A percentile compares a stretch with the other conserved stretches of the same genome.
These are phyloP conservation scores for Mylabris sibirica DNA, from an alignment of 2,888 invertebrate species.

Conservation along the genomic window DNA sequence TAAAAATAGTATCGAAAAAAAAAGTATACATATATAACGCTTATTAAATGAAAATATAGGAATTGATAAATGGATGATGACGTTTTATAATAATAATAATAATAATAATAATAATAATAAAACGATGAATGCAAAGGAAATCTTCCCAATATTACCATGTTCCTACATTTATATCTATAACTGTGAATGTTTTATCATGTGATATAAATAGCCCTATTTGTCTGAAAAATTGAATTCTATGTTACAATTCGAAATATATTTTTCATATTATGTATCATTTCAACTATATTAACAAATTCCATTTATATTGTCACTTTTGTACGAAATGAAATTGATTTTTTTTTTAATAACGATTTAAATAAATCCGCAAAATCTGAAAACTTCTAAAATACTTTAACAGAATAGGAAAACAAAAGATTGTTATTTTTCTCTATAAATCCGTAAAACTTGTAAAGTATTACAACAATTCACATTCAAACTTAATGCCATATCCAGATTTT, in stretches of 20 bases:
- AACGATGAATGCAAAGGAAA: constrained; percentile 1
- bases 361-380: background rate
- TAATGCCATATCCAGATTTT: background rate
- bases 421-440: background rate
- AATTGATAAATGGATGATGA: constrained; percentile 11
- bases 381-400: background rate
- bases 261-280: constrained; percentile 20
- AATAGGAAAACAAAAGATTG: background rate
- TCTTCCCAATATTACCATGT: constrained; percentile 11
- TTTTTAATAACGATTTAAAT: constrained; percentile 7
- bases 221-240: constrained; percentile 37
- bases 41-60: background rate
- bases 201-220: constrained; percentile 36
- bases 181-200: constrained; percentile 31
- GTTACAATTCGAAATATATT: constrained; percentile 29
- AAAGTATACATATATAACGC: background rate
- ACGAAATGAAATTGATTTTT: constrained; percentile 13
- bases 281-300: constrained; percentile 5
- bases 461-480: background rate
- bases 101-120: background rate
- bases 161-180: constrained; percentile 22
- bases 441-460: background rate
- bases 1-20: constrained; percentile 9
- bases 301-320: constrained; percentile 1
- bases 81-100: background rate